Conservation (phyloP, 2,113 vertebrate genomes). For the Perca schrenkii region DNA sequence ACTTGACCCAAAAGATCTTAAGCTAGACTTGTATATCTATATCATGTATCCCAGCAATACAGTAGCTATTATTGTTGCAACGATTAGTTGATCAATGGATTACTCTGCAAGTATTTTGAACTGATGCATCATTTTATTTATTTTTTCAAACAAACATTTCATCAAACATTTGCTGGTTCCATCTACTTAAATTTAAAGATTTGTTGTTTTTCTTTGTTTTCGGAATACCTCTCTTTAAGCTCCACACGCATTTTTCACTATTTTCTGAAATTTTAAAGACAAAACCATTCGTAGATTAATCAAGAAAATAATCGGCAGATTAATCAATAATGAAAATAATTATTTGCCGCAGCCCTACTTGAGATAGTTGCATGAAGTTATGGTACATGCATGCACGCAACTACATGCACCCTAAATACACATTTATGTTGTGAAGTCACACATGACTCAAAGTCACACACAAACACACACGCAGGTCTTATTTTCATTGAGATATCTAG, state of each 20-base stretch:
- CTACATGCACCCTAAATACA: too few species aligned
- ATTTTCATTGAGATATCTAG: slow-evolving; percentile 1
- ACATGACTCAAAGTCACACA: neutral
- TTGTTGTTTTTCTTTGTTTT: neutral
- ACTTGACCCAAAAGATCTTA: neutral
- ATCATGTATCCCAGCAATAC: neutral
- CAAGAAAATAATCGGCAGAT: too few species aligned
- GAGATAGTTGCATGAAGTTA: neutral
- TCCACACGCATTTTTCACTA: neutral
- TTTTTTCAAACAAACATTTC: too few species aligned
- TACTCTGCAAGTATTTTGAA: neutral
- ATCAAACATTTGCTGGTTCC: too few species aligned
- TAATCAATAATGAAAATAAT: neutral
- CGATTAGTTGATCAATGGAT: neutral
- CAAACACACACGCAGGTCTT: neutral
- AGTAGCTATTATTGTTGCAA: neutral
- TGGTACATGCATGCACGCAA: neutral
- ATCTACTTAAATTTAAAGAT: too few species aligned
- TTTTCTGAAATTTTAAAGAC: neutral
- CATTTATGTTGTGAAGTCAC: too few species aligned
- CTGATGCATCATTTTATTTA: neutral
- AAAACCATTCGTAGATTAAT: neutral
- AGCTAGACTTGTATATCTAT: neutral
- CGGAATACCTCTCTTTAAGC: neutral
- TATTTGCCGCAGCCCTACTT: neutral